Percentiles rank a stretch among this genome's conserved stretches.
These are phyloP conservation scores for Gymnorhina tibicen DNA, from an alignment of 2,113 vertebrate species.

Conservation along the genomic window DNA sequence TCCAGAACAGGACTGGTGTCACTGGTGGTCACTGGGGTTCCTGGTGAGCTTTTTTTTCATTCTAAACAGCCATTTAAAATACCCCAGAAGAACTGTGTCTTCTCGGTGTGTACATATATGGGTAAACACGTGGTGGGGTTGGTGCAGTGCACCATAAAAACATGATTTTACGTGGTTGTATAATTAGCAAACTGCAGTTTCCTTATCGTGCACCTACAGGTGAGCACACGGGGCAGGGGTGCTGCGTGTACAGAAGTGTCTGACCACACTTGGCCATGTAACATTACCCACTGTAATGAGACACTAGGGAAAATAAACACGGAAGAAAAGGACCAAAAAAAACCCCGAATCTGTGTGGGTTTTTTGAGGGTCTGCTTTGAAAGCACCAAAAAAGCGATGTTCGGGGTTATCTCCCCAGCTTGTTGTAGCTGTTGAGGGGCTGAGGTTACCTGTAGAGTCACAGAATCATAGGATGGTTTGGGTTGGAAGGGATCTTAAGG, in stretches of 20 bases:
- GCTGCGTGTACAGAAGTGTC: fast-evolving
- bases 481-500: neutral
- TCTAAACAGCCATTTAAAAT: neutral
- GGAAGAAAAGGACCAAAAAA: neutral
- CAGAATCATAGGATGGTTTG: neutral
- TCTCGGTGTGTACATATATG: neutral
- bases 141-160: neutral
- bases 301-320: neutral
- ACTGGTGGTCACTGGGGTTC: neutral
- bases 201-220: neutral
- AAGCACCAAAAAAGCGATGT: neutral
- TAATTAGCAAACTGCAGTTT: neutral
- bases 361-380: neutral
- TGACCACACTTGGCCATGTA: neutral
- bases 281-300: neutral
- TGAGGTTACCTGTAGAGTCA: neutral
- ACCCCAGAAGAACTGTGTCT: fast-evolving
- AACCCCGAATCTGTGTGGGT: neutral
- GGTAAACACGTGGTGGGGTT: fast-evolving
- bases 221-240: fast-evolving
- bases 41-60: neutral
- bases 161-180: neutral
- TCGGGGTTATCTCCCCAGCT: neutral
- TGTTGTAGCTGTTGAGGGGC: neutral
- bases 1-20: neutral